phyloP scores from a whole-genome alignment of 2,797 vertebrate genomes.

The Otolemur crassicaudatus region DNA sequence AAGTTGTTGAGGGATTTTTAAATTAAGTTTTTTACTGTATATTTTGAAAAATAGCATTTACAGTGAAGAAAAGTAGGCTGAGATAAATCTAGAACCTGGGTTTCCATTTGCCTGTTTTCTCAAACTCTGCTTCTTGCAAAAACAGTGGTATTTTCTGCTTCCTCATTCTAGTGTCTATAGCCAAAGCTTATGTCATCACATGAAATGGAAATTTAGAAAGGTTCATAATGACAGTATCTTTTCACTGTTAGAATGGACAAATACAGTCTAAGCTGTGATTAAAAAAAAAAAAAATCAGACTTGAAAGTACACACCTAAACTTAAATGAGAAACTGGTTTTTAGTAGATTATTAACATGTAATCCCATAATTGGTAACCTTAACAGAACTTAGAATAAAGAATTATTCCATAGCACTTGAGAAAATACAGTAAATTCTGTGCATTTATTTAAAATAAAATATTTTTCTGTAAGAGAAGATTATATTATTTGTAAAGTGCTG shows the following conservation, averaged over 20 bases:
- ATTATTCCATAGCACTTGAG: not conserved
- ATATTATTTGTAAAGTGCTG: not conserved
- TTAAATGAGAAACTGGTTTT: not conserved
- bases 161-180: accelerated
- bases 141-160: not conserved
- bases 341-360: not conserved
- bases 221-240: not conserved
- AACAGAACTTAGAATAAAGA: not conserved
- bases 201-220: not conserved
- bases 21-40: not conserved
- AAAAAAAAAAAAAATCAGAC: not conserved
- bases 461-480: not conserved
- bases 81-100: not conserved
- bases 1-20: not conserved
- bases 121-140: not conserved
- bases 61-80: not conserved
- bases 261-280: not conserved
- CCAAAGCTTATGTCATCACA: not conserved
- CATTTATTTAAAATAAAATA: not conserved
- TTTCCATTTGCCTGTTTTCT: not conserved
- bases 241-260: not conserved
- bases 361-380: not conserved
- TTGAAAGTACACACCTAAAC: not conserved
- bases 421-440: not conserved
- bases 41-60: not conserved